phyloP scores from a whole-genome alignment of 2,888 invertebrate genomes.

The Stenurella melanura region DNA sequence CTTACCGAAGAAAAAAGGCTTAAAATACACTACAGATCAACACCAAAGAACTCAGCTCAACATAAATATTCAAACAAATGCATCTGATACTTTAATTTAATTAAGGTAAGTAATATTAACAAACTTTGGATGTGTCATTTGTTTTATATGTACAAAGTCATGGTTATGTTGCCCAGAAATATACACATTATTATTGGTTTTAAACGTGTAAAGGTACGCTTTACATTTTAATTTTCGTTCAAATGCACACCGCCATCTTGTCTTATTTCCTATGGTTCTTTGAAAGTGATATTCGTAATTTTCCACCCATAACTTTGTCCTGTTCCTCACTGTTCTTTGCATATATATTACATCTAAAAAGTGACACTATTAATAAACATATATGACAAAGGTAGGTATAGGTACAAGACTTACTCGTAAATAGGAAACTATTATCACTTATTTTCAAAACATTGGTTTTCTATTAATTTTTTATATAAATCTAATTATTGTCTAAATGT shows the following conservation, averaged over 20 bases:
- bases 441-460: too few relatives aligned
- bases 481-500: too few relatives aligned
- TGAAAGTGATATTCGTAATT: slow-evolving; percentile 23
- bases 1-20: too few relatives aligned
- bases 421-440: too few relatives aligned
- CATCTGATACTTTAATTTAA: too few relatives aligned
- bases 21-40: too few relatives aligned
- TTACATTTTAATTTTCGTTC: slow-evolving; percentile 45
- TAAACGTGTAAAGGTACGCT: slow-evolving; percentile 39
- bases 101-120: not conserved
- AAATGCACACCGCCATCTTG: slow-evolving; percentile 45
- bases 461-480: too few relatives aligned
- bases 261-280: slow-evolving; percentile 12
- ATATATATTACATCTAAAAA: slow-evolving; percentile 45
- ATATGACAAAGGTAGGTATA: too few relatives aligned
- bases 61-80: too few relatives aligned
- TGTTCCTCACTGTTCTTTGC: not conserved
- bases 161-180: not conserved
- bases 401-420: too few relatives aligned
- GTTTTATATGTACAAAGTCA: not conserved
- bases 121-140: not conserved
- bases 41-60: too few relatives aligned
- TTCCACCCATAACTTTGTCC: not conserved
- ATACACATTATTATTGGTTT: slow-evolving; percentile 23
- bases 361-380: not conserved